Base-by-base conservation (phyloP, 2,888 invertebrate genomes). In the Colletes collaris region DNA sequence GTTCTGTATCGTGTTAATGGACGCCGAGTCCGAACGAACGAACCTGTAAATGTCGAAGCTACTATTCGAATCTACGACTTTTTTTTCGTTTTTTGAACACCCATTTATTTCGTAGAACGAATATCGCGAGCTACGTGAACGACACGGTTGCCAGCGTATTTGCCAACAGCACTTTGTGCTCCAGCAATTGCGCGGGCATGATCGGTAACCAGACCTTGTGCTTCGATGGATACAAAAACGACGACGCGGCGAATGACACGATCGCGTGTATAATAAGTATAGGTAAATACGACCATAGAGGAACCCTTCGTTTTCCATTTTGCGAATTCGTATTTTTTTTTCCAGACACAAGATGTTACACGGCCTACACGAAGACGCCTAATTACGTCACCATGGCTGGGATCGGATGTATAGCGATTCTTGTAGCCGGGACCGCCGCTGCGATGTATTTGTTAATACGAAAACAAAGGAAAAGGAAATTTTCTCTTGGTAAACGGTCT, bases 1-100 rank as follows among this genome's bases (percentile, higher is more conserved):
- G 0, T 63, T 86, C 5, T 91, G 91, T 49, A 49, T 71, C 10
- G 16, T 64, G 8, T 13, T 10, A 0, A 49, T 75, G 19, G 52
- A 67, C 1, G n/a, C 4, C 0, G 59, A 27, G 0, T 11, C 0
- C 5, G 52, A 65, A 19, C 10, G 11, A 0, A 8, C 40, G 4
- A 68, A 76, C 0, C 1, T 19, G 80, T 86, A 44, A 74, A 46
- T 75, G 58, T 16, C 5, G 3, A 16, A 40, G 7, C 3, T 40
- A 40, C 7, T 40, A 6, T 3, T 40, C 40, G 7, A 40, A 6
- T 2, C 40, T 7, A 40, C 40, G 40, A 4, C 40, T 40, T 40
- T 4, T 40, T 40, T 4, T 7, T 3, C 4, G 40, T 40, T 8
- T 6, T 53, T 53, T 19, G 62, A 4, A n/a, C 40, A 8, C 40